Base-by-base conservation (phyloP, 1,140 invertebrate genomes). In the Pinna nobilis region DNA sequence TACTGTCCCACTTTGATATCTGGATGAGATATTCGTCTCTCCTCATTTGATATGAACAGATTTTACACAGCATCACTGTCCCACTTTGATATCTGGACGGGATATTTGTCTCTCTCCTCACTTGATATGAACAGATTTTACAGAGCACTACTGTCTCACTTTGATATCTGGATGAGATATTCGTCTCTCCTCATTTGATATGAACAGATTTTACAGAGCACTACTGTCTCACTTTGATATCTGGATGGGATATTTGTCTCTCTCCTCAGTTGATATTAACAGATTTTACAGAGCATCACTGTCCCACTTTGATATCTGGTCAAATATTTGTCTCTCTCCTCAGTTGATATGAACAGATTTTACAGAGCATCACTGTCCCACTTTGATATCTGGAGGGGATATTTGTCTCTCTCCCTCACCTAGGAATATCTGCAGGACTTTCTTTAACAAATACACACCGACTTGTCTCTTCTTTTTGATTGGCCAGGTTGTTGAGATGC, bases 351-450 rank as follows among this genome's bases (percentile, higher is more conserved):
- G 20, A 15, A 47, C 1, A 20, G 15, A 15, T 20, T 3, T 47
- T 47, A 18, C 15, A 47, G 20, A 47, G 44, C 15, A 18, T 47
- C 44, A 15, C 18, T 35, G 33, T 35, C n/a, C n/a, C n/a, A n/a
- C 37, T 33, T 33, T 59, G 13, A 83, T 79, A 49, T 88, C 86
- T 49, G 65, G 70, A 28, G 83, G 80, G 47, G 79, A 84, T 15
- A 91, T 88, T 61, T 90, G 90, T 60, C 90, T 75, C 57, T 90
- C 89, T 32, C 97, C 96, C 87, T 98, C 96, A 30, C 93, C 91
- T 64, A 97, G 87, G 83, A 97, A 94, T 74, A 98, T 96, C 70
- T 93, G 88, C 90, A 97, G 92, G 1, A 96, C 94, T 88, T 94
- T 95, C 78, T 94, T 92, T 0, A 99, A 89, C n/a, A 98, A 90